phyloP scores from a whole-genome alignment of 2,113 vertebrate species.

The Morone saxatilis region DNA sequence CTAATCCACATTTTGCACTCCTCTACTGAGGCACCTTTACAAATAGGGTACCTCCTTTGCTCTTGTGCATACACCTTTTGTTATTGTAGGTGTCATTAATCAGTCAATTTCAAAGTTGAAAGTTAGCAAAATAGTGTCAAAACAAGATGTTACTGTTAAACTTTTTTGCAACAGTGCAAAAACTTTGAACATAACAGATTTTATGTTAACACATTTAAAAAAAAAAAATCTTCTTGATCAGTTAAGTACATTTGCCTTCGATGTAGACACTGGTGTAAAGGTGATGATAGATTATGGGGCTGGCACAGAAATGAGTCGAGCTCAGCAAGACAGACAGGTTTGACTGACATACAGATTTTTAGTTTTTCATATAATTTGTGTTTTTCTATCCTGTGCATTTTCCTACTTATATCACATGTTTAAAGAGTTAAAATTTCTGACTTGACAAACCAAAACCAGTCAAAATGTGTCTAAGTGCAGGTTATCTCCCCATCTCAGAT shows the following conservation, averaged over 20 bases:
- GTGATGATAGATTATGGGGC: background rate
- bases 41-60: background rate
- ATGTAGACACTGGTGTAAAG: background rate
- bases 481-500: constrained; percentile 32
- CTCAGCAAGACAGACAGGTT: background rate
- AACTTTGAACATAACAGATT: background rate
- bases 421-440: background rate
- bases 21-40: background rate
- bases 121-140: no score
- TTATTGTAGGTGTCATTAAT: background rate
- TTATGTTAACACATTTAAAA: no score
- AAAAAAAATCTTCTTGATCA: background rate
- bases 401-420: background rate
- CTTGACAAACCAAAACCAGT: constrained; percentile 3
- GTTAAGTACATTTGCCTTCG: background rate
- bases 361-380: background rate
- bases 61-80: background rate
- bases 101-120: background rate
- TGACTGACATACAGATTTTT: background rate
- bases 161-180: background rate
- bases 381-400: background rate
- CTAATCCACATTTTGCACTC: background rate
- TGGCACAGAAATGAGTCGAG: background rate
- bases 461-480: background rate
- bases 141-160: no score